Evolutionary conservation across 2,888 invertebrate genomes (phyloP).

Genomic region (Drosophila longiperda): DNA sequence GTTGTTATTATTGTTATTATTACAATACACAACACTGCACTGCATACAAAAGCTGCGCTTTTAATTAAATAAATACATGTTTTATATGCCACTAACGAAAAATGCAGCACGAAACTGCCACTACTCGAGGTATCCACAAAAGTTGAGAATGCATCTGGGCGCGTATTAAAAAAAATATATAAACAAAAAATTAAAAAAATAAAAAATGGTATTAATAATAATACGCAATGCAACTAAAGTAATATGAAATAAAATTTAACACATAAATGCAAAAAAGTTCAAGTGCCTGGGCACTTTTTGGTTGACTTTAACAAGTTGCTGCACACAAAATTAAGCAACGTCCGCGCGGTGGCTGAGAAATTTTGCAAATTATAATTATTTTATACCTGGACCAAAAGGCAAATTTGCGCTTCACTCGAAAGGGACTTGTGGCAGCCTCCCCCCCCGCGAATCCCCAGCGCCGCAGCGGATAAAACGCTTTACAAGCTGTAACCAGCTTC

Average conservation of each 20-base stretch:
- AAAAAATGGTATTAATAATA: conserved; percentile 2
- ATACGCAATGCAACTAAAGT: conserved; percentile 1
- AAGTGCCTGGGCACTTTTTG: conserved; percentile 49
- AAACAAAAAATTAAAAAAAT: not conserved
- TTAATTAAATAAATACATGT: conserved; percentile 73
- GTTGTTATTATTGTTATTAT: conserved; percentile 57
- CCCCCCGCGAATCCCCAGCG: conserved; percentile 15
- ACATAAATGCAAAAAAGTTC: conserved; percentile 41
- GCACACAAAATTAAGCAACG: conserved; percentile 73
- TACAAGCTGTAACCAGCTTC: conserved; percentile 52
- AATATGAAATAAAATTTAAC: conserved; percentile 37
- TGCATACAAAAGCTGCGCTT: conserved; percentile 37
- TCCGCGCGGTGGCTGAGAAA: conserved; percentile 45
- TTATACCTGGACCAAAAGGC: conserved; percentile 69
- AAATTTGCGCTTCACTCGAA: conserved; percentile 74
- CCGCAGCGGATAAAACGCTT: conserved; percentile 65
- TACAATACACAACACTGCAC: conserved; percentile 48
- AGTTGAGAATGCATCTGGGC: conserved; percentile 19
- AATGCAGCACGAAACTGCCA: conserved; percentile 30
- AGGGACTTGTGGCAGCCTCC: conserved; percentile 40
- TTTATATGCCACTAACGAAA: conserved; percentile 57
- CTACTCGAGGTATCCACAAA: conserved; percentile 20
- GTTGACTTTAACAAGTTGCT: conserved; percentile 65
- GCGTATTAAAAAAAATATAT: conserved; percentile 23
- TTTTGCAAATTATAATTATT: conserved; percentile 74